Evolutionary conservation across 2,888 invertebrate genomes (phyloP).

Genomic region (Trisateles emortualis): DNA sequence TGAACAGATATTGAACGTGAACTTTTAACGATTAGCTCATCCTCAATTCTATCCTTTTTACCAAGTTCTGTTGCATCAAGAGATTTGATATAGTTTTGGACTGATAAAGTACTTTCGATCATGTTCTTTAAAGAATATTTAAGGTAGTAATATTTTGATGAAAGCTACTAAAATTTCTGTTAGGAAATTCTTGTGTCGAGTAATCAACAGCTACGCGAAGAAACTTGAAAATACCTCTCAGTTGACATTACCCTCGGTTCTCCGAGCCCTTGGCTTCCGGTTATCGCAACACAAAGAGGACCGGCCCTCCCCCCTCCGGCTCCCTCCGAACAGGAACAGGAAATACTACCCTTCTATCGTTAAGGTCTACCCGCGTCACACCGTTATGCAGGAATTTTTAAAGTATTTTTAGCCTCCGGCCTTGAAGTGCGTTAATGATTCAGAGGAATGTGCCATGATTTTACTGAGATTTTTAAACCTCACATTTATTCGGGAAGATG

Average conservation of each 20-base stretch:
- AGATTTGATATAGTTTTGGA: neutral
- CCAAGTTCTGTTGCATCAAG: neutral
- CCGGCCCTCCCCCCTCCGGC: slow-evolving; percentile 62
- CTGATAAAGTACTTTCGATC: no score
- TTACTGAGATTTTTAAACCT: slow-evolving; percentile 21
- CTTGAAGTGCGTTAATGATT: slow-evolving; percentile 59
- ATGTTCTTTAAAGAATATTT: no score
- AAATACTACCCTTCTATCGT: slow-evolving; percentile 86
- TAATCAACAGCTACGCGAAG: slow-evolving; percentile 75
- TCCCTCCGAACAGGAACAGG: slow-evolving; percentile 73
- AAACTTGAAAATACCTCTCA: slow-evolving; percentile 82
- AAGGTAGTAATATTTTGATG: neutral
- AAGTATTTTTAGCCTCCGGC: slow-evolving; percentile 71
- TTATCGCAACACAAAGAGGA: slow-evolving; percentile 84
- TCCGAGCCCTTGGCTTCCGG: slow-evolving; percentile 84
- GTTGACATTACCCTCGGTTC: slow-evolving; percentile 85
- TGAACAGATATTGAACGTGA: slow-evolving; percentile 49
- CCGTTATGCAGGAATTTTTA: slow-evolving; percentile 65
- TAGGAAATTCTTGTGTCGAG: slow-evolving; percentile 52
- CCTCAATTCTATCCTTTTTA: slow-evolving; percentile 11
- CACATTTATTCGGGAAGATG: slow-evolving; percentile 11
- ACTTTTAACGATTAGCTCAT: slow-evolving; percentile 46
- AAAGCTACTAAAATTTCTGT: neutral
- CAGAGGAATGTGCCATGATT: slow-evolving; percentile 55
- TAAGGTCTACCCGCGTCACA: slow-evolving; percentile 80